These are phyloP conservation scores for Eledona agricola DNA, from an alignment of 2,888 invertebrate species.

Conservation along the genomic window DNA sequence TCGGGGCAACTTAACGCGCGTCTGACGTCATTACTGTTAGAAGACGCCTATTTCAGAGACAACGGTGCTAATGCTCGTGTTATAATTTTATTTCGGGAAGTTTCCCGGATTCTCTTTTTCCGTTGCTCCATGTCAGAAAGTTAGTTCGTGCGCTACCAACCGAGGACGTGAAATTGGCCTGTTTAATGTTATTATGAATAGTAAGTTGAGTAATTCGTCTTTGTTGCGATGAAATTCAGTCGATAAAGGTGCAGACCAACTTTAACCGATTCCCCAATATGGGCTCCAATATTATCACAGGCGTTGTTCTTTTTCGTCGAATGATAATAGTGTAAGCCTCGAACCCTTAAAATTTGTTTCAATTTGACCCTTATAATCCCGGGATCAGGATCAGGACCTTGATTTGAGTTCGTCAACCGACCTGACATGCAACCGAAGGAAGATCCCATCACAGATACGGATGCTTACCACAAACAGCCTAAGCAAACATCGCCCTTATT, in stretches of 20 bases:
- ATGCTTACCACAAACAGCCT: conserved; percentile 48
- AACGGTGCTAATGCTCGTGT: conserved; percentile 50
- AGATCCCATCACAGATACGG: conserved; percentile 46
- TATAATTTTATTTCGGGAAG: conserved; percentile 49
- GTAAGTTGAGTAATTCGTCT: conserved; percentile 32
- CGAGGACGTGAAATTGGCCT: conserved; percentile 27
- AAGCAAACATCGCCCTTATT: conserved; percentile 53
- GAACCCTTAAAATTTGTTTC: conserved; percentile 43
- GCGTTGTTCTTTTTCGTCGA: conserved; percentile 33
- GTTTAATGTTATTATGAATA: conserved; percentile 37
- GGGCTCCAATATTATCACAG: conserved; percentile 32
- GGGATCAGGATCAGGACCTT: conserved; percentile 49
- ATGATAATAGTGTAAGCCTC: conserved; percentile 36
- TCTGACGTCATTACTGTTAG: conserved; percentile 30
- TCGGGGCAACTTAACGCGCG: conserved; percentile 30
- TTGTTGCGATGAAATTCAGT: no score
- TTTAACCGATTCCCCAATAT: conserved; percentile 36
- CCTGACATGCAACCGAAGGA: conserved; percentile 45
- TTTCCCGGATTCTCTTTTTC: conserved; percentile 28
- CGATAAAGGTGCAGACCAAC: conserved; percentile 28
- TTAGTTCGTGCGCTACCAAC: conserved; percentile 23
- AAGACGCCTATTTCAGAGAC: conserved; percentile 29
- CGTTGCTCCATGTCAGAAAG: conserved; percentile 27
- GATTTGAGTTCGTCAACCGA: conserved; percentile 53
- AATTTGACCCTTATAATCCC: conserved; percentile 51